phyloP scores from a whole-genome alignment of 2,113 vertebrate genomes.

The Mirounga angustirostris region DNA sequence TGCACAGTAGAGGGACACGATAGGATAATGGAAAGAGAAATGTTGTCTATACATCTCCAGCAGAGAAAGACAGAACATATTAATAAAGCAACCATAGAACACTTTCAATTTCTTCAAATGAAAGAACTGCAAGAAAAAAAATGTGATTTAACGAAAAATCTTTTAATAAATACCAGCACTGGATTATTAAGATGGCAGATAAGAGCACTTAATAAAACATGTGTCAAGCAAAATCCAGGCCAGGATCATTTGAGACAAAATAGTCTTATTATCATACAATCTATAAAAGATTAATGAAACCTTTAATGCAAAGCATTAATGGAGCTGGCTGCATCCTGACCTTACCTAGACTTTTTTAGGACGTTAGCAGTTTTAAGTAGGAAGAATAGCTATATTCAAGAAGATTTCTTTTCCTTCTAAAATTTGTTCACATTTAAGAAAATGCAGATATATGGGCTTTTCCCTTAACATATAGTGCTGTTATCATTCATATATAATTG shows the following conservation, averaged over 20 bases:
- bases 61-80: not conserved
- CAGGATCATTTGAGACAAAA: conserved; percentile 72
- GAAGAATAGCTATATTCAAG: conserved; percentile 71
- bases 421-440: conserved; percentile 80
- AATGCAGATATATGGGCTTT: conserved; percentile 77
- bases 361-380: conserved; percentile 68
- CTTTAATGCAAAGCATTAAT: conserved; percentile 75
- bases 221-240: conserved; percentile 72
- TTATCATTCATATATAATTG: conserved; percentile 81
- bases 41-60: not conserved
- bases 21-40: not conserved
- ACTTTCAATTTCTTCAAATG: conserved; percentile 42
- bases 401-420: conserved; percentile 69
- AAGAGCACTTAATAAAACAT: conserved; percentile 76
- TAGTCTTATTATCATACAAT: conserved; percentile 73
- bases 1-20: not conserved
- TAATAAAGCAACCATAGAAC: conserved; percentile 33
- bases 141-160: conserved; percentile 59
- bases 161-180: conserved; percentile 63
- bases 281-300: conserved; percentile 81
- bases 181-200: conserved; percentile 67
- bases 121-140: conserved; percentile 23
- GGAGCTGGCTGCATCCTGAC: conserved; percentile 63
- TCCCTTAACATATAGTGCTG: conserved; percentile 62
- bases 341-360: conserved; percentile 66